phyloP scores from a whole-genome alignment of 1,140 invertebrate genomes.

The Mactra quadrangularis region DNA sequence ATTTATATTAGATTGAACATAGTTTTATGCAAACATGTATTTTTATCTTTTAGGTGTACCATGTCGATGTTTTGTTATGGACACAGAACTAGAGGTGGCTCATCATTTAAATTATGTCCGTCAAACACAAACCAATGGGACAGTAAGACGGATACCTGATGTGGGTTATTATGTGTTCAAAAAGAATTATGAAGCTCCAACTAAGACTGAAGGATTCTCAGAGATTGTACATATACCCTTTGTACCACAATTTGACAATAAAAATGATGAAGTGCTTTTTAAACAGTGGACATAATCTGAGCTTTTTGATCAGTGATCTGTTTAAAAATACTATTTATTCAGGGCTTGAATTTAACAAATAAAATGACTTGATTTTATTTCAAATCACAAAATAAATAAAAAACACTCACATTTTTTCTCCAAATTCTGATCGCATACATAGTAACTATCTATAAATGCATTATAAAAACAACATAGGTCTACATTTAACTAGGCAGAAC shows the following conservation, averaged over 20 bases:
- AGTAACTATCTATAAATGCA: too few species aligned
- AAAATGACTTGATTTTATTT: too few species aligned
- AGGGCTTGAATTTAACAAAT: too few species aligned
- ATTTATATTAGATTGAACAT: too few species aligned
- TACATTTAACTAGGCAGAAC: too few species aligned
- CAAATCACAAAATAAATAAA: too few species aligned
- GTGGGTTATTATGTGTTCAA: slow-evolving; percentile 91
- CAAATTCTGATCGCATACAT: too few species aligned
- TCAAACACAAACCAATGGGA: slow-evolving; percentile 86
- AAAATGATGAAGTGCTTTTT: slow-evolving; percentile 88
- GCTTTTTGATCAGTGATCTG: too few species aligned
- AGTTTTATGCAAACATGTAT: too few species aligned
- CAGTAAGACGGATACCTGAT: slow-evolving; percentile 87
- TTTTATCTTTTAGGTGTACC: slow-evolving; percentile 86
- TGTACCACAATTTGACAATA: slow-evolving; percentile 89
- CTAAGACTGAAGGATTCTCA: slow-evolving; percentile 90
- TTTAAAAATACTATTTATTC: too few species aligned
- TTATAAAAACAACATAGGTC: too few species aligned
- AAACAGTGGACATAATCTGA: slow-evolving; percentile 78
- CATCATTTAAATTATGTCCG: slow-evolving; percentile 95
- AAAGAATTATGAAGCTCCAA: slow-evolving; percentile 91
- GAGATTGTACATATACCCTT: slow-evolving; percentile 93
- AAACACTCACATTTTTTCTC: too few species aligned
- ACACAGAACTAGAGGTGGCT: slow-evolving; percentile 88
- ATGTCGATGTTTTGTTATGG: slow-evolving; percentile 93